Base-by-base conservation (phyloP, 2,888 invertebrate genomes). In the Caenorhabditis doughertyi region DNA sequence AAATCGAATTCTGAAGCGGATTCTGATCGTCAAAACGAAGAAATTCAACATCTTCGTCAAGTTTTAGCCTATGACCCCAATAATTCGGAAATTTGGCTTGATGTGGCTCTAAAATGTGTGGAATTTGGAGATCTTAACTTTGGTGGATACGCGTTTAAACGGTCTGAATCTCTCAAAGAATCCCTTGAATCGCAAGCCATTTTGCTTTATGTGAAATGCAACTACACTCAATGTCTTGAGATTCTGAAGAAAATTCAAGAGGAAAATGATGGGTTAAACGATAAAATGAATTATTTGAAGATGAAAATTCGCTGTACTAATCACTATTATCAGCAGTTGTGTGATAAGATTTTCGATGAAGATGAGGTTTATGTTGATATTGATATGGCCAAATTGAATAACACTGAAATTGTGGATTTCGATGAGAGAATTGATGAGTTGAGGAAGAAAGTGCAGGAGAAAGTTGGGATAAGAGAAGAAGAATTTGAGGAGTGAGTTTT, bases 41-140 rank as follows among this genome's bases (percentile, higher is more conserved):
- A 84, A 11, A 70, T 74, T 11, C 87, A 51, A 25, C 51, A 87
- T 55, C 62, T 80, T 18, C 64, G 84, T 23, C 85, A 87, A 74
- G 87, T 84, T n/a, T 5, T 87, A 4, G 70, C 72, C 16, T 53
- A 85, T 18, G 82, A 83, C 35, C 87, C 87, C 16, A 80, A 83
- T 16, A 84, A 86, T 39, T 49, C 80, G 0, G 53, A 49, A 7
- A 44, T 85, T 25, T 88, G 88, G 88, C 29, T 81, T 9, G 81
- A 81, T 8, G 62, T 85, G 16, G 88, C 84, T 3, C 44, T 79
- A 47, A 81, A 81, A 64, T 70, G 49, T 11, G 77, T 86, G 0
- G 74, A 84, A 29, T 64, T 77, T 21, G 88, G 86, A 1, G 83
- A 86, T 51, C 49, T 84, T 21, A 62, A 81, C 11, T 81, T 86